Evolutionary conservation across 2,888 invertebrate species (phyloP).

Genomic region (Drosophila melanosoma): DNA sequence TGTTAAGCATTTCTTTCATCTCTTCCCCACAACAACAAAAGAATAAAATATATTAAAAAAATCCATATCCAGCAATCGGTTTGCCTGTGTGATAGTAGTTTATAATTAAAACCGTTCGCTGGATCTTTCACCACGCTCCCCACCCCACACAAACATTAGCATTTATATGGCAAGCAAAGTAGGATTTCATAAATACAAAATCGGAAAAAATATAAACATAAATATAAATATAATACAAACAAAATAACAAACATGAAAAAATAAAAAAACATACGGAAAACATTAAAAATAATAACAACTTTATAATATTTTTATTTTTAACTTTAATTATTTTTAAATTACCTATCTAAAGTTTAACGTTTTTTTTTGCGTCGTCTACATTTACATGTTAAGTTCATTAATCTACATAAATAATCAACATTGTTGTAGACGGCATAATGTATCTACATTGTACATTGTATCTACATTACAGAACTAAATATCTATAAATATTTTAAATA

Average conservation of each 20-base stretch:
- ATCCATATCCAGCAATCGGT: slow-evolving; percentile 63
- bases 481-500: slow-evolving; percentile 73
- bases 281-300: slow-evolving; percentile 22
- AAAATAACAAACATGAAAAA: slow-evolving; percentile 30
- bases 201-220: slow-evolving; percentile 18
- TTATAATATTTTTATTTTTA: slow-evolving; percentile 49
- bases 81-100: slow-evolving; percentile 86
- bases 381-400: slow-evolving; percentile 77
- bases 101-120: slow-evolving; percentile 82
- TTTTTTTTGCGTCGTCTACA: slow-evolving; percentile 70
- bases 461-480: slow-evolving; percentile 73
- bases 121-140: slow-evolving; percentile 20
- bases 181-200: slow-evolving; percentile 32
- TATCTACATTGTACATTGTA: slow-evolving; percentile 73
- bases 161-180: slow-evolving; percentile 56
- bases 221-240: slow-evolving; percentile 24
- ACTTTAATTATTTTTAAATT: slow-evolving; percentile 68
- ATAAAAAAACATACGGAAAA: slow-evolving; percentile 25
- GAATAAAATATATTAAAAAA: not conserved
- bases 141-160: not conserved
- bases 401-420: slow-evolving; percentile 45
- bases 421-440: slow-evolving; percentile 49
- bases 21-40: not conserved
- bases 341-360: slow-evolving; percentile 53
- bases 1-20: slow-evolving; percentile 10